Conservation (phyloP, 2,113 vertebrate species). For the Parus major region DNA sequence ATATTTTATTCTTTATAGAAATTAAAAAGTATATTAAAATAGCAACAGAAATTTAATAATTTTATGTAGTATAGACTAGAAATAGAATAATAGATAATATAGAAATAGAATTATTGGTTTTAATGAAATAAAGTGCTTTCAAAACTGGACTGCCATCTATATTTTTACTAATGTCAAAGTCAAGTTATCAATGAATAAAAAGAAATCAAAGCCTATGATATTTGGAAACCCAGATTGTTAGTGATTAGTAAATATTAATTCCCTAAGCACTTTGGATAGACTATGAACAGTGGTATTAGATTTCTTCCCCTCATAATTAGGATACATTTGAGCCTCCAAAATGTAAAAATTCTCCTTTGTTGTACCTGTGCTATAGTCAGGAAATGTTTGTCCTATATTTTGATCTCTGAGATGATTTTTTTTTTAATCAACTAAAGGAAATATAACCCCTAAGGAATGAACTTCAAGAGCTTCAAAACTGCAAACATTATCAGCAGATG, state of each 20-base stretch:
- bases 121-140: background rate
- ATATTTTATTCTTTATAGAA: background rate
- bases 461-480: background rate
- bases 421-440: background rate
- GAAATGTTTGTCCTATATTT: background rate
- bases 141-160: background rate
- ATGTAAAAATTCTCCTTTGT: background rate
- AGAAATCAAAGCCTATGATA: background rate
- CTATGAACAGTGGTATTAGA: background rate
- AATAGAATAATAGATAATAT: background rate
- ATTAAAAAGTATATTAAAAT: background rate
- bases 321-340: background rate
- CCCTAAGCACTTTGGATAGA: background rate
- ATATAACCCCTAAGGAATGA: background rate
- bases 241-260: background rate
- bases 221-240: background rate
- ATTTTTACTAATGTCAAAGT: background rate
- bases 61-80: background rate
- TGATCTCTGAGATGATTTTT: background rate
- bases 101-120: background rate
- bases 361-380: background rate
- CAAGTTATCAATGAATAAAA: background rate
- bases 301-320: background rate
- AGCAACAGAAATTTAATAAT: background rate
- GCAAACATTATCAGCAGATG: background rate